Evolutionary conservation across 2,113 vertebrate genomes (phyloP).

Genomic region (Turnix velox): DNA sequence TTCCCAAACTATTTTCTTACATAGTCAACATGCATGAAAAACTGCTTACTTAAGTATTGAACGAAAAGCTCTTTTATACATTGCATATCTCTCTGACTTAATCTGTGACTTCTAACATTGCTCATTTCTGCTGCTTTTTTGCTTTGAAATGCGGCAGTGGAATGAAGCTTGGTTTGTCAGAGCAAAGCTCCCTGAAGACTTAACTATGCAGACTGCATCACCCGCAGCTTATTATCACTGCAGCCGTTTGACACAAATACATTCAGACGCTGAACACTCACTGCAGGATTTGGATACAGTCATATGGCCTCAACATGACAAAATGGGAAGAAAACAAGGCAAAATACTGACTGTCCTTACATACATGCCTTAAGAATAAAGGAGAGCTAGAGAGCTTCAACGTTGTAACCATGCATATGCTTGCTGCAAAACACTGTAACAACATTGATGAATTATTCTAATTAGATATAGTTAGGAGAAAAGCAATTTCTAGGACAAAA

Average conservation of each 20-base stretch:
- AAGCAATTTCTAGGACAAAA: neutral
- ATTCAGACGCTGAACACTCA: constrained; percentile 23
- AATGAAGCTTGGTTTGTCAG: constrained; percentile 3
- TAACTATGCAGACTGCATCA: constrained; percentile 31
- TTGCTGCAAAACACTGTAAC: neutral
- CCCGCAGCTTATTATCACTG: constrained; percentile 52
- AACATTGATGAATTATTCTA: neutral
- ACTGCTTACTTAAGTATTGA: neutral
- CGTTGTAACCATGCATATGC: neutral
- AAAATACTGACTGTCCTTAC: neutral
- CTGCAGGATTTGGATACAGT: neutral
- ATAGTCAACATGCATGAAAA: neutral
- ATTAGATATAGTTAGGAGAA: neutral
- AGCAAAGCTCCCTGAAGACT: constrained; percentile 46
- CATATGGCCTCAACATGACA: neutral
- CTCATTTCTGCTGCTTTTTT: neutral
- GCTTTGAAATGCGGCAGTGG: neutral
- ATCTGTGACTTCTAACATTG: neutral
- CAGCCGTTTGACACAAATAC: constrained; percentile 56
- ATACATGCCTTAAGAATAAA: neutral
- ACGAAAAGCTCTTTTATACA: neutral
- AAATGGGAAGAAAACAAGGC: neutral
- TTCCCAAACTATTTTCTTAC: neutral
- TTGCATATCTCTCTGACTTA: neutral
- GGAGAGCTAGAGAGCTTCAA: neutral